These are phyloP conservation scores for Microchirus variegatus DNA, from an alignment of 2,797 vertebrate species.

Conservation along the genomic window DNA sequence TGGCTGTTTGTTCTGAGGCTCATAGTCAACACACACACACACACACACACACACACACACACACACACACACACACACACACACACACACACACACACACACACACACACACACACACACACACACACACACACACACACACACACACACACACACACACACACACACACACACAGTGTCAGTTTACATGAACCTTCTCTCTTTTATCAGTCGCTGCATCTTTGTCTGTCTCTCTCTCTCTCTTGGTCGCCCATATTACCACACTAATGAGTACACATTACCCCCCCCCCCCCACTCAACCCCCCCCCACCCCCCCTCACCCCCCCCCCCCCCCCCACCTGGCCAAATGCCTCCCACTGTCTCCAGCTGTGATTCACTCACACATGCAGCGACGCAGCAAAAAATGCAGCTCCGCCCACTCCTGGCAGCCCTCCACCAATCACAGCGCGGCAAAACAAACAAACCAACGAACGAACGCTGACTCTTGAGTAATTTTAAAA, in stretches of 20 bases:
- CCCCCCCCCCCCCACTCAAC: conserved; percentile 8
- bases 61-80: not conserved
- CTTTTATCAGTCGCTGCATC: conserved; percentile 35
- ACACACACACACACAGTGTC: conserved; percentile 30
- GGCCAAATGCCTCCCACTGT: conserved; percentile 20
- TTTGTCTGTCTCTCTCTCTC: conserved; percentile 13
- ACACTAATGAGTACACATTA: conserved; percentile 60
- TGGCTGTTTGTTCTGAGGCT: conserved; percentile 17
- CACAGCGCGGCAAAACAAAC: conserved; percentile 4
- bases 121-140: not conserved
- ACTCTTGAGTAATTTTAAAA: conserved; percentile 16
- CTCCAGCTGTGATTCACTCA: conserved; percentile 14
- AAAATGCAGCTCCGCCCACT: conserved; percentile 39
- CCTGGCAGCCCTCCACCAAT: conserved; percentile 28
- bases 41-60: not conserved
- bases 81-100: conserved; percentile 24
- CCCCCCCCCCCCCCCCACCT: conserved; percentile 7
- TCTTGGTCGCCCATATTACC: conserved; percentile 40
- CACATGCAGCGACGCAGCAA: conserved; percentile 51
- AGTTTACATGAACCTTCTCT: conserved; percentile 31
- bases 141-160: conserved; percentile 16
- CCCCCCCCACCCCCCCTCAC: conserved; percentile 5
- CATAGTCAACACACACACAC: conserved; percentile 9
- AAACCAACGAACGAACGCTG: conserved; percentile 9
- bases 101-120: not conserved